Evolutionary conservation across 1,140 invertebrate species (phyloP), one percentile per base, ranked within the genome.

Genomic region (Achatina immaculata): DNA sequence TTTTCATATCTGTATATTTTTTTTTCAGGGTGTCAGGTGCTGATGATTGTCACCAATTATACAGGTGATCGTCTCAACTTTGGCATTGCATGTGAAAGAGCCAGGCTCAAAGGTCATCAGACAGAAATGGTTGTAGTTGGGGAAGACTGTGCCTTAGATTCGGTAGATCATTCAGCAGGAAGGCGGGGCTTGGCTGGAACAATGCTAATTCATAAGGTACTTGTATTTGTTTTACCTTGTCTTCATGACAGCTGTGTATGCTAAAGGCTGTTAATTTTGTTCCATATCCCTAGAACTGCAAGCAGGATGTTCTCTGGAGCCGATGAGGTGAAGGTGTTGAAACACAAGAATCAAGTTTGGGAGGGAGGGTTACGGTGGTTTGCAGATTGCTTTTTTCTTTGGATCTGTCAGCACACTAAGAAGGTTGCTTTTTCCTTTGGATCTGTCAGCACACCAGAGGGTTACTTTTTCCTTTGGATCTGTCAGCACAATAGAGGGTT

Each of bases 41-140:
- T 97, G 6, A 92, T 96, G 0, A 91, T 96, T 28, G 93, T 96
- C 11, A 94, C 95, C 16, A 97, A 97, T 92, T 97, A 97, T 88
- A 97, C 96, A 9, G 96, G 96, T 0, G 96, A 97, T 87, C 91
- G 95, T 84, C 90, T 97, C 4, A 97, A 96, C 89, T 97, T 97
- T 91, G 96, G 96, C 28, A 93, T 95, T 88, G 95, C 95, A 0
- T 92, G 94, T 58, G 95, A 96, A 89, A 93, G 94, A 86, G 95
- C 94, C 1, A 94, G 92, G 87, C 92, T 92, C 58, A 90, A 92
- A 83, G 94, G 94, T 0, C 92, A 95, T 62, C 93, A 94, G 90
- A 92, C 95, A 16, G 93, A 93, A 81, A 93, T 94, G 88, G 87
- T 96, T 16, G 92, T 95, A 38, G 93, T 95, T 7, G 94, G 93